These are phyloP conservation scores for Camponotus vicinus DNA, from an alignment of 1,140 invertebrate genomes.

Conservation along the genomic window DNA sequence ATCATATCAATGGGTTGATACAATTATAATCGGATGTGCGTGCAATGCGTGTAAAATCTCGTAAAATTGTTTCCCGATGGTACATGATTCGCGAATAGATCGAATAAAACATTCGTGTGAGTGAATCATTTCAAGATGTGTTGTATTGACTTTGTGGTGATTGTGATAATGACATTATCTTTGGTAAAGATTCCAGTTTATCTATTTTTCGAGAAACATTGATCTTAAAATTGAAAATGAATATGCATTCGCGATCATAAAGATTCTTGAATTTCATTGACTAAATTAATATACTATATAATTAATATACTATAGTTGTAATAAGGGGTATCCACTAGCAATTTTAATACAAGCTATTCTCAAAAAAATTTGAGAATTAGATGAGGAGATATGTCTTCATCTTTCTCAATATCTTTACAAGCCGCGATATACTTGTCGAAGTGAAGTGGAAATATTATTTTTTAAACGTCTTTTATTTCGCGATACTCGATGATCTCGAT, in stretches of 20 bases:
- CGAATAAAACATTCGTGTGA: constrained; percentile 11
- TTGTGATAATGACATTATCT: constrained; percentile 18
- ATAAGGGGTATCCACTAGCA: constrained; percentile 17
- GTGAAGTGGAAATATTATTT: constrained; percentile 31
- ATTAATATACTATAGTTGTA: background rate
- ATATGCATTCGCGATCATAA: background rate
- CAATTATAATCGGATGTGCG: background rate
- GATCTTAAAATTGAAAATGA: background rate
- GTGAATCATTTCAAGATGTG: background rate
- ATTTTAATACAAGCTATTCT: constrained; percentile 10
- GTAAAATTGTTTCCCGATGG: background rate
- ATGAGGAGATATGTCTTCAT: background rate
- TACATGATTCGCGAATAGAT: constrained; percentile 7
- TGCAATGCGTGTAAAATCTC: constrained; percentile 18
- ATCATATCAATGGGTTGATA: background rate
- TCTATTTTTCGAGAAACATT: background rate
- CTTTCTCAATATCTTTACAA: background rate
- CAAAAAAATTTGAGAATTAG: background rate
- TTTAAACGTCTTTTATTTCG: background rate
- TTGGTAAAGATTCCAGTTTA: background rate
- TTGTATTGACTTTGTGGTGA: constrained; percentile 19
- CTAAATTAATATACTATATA: background rate
- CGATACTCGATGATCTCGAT: constrained; percentile 10
- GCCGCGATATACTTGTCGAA: background rate
- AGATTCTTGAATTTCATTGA: background rate